Evolutionary conservation across 23 tunicate genomes (phyloP), one percentile per base, ranked within the genome.

Genomic region (Diplosoma virens): DNA sequence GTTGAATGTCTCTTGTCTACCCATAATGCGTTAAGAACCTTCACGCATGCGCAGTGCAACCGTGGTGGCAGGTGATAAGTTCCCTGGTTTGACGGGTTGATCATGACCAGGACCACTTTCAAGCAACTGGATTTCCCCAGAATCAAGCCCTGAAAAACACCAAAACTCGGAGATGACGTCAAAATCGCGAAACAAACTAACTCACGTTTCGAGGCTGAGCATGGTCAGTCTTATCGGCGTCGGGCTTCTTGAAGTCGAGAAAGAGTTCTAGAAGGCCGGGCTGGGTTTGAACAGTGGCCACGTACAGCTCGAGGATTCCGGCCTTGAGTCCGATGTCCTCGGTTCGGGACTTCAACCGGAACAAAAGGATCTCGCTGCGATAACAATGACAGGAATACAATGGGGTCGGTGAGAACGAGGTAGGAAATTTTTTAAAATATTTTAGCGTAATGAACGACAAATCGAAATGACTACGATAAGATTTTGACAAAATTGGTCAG

Each of bases 231-330:
- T 82, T 89, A 20, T 75, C 77, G 59, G 76, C 66, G 54, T 80
- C 92, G 14, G 75, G 47, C 4, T 36, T 64, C 36, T 85, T 73
- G 11, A 92, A 61, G 71, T 92, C 92, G 16, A 92, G 87, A 54
- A 82, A 81, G 16, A 85, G 81, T 63, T 92, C 97, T 3, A 92
- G 50, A 72, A 92, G 47, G 0, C 88, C 97, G 3, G 97, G 97
- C 52, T 92, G 97, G 25, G 92, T 85, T 73, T 92, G 97, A 36
- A 85, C 97, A 20, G 87, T 86, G 67, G 85, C 87, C 30, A 75
- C 84, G n/a, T 85, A 41, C 2, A 92, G 73, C 37, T 92, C 92
- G 14, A 92, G 76, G 27, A 92, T 92, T 0, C 80, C 92, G 26
- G 81, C 77, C 47, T 92, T 92, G 52, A 92, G 35, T 0, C 72